Percentiles rank a stretch among this genome's conserved stretches.
Evolutionary conservation across 2,797 vertebrate genomes (phyloP).

Genomic region (Phalloptychus januarius): DNA sequence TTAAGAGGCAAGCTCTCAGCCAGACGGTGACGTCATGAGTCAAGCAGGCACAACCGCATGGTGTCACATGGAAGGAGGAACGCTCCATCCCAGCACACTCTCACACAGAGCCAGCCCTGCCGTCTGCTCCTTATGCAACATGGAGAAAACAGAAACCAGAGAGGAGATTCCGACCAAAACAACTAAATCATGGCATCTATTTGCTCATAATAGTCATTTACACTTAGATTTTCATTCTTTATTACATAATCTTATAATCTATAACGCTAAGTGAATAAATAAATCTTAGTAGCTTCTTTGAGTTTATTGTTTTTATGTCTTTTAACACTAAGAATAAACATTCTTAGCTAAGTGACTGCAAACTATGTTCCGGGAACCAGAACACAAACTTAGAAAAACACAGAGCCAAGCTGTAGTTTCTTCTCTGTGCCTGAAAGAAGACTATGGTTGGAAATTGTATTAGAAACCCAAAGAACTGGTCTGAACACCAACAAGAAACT

Average conservation of each 20-base stretch:
- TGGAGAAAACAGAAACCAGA: slow-evolving; percentile 11
- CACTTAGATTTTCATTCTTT: neutral
- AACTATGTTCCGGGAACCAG: neutral
- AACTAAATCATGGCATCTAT: slow-evolving; percentile 43
- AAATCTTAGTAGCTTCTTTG: neutral
- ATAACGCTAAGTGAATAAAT: neutral
- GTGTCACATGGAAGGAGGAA: slow-evolving; percentile 36
- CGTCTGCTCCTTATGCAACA: slow-evolving; percentile 53
- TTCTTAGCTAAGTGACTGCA: neutral
- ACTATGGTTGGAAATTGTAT: too few relatives aligned
- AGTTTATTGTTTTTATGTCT: neutral
- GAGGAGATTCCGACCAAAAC: slow-evolving; percentile 50
- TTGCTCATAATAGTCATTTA: slow-evolving; percentile 32
- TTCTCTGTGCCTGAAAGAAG: neutral
- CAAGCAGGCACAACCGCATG: slow-evolving; percentile 40
- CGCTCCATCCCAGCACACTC: slow-evolving; percentile 17
- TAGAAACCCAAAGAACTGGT: neutral
- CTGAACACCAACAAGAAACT: too few relatives aligned
- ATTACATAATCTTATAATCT: neutral
- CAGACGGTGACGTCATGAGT: slow-evolving; percentile 60
- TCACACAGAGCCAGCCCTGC: slow-evolving; percentile 37
- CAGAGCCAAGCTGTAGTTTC: neutral
- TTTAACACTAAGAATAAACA: slow-evolving; percentile 12
- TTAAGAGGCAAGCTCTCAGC: slow-evolving; percentile 57
- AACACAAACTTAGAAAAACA: neutral